Percentiles rank a stretch among this genome's conserved stretches.
Conservation (phyloP, 2,113 vertebrate genomes). For the Acanthochromis polyacanthus region DNA sequence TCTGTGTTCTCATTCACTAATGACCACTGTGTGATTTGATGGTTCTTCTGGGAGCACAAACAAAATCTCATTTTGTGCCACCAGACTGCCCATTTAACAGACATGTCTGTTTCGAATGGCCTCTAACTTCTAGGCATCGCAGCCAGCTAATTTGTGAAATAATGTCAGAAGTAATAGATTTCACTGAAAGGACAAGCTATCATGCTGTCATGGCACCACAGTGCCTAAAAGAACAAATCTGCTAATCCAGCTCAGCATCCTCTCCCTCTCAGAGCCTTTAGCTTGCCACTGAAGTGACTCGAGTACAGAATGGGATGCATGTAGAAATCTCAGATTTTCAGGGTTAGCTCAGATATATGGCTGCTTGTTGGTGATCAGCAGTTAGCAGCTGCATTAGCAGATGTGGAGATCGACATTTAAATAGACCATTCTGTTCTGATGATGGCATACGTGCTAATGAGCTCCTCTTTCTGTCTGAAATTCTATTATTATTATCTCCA, state of each 20-base stretch:
- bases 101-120: not conserved
- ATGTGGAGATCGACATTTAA: not conserved
- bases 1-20: no score
- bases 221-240: not conserved
- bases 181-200: conserved; percentile 29
- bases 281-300: no score
- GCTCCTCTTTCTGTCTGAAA: not conserved
- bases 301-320: no score
- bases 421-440: not conserved
- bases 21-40: no score
- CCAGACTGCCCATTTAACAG: not conserved
- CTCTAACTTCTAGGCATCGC: not conserved
- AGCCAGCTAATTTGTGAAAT: not conserved
- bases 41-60: no score
- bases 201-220: conserved; percentile 19
- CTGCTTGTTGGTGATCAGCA: not conserved
- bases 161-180: conserved; percentile 18
- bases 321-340: no score
- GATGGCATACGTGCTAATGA: not conserved
- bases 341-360: no score
- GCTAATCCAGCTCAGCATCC: no score
- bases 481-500: not conserved
- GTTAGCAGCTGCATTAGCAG: not conserved
- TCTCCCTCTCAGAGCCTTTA: no score
- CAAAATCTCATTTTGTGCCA: no score